phyloP scores from a whole-genome alignment of 2,113 vertebrate genomes.

The Gopherus flavomarginatus region DNA sequence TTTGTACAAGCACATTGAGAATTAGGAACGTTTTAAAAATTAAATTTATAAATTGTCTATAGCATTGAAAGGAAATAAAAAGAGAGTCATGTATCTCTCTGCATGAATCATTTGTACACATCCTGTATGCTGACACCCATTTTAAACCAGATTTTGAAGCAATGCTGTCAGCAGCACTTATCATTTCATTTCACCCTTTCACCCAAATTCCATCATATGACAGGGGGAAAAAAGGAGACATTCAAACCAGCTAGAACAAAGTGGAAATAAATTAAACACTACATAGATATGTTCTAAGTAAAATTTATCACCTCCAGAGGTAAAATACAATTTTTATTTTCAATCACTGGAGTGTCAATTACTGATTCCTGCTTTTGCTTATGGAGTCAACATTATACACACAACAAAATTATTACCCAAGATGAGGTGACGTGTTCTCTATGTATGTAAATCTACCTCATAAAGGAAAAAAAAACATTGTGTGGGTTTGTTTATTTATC shows the following conservation, averaged over 20 bases:
- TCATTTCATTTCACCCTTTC: neutral
- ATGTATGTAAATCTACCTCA: neutral
- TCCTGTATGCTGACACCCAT: neutral
- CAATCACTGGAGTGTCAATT: neutral
- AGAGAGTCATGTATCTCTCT: neutral
- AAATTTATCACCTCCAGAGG: neutral
- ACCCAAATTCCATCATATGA: neutral
- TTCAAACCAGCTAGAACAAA: neutral
- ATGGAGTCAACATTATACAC: neutral
- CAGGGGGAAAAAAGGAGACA: neutral
- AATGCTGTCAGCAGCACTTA: neutral
- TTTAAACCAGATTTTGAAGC: neutral
- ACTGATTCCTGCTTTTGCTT: neutral
- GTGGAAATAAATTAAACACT: neutral
- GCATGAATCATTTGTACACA: fast-evolving
- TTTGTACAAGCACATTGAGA: neutral
- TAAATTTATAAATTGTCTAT: neutral
- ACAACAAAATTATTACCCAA: neutral
- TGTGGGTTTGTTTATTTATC: too few relatives aligned
- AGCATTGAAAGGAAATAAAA: neutral
- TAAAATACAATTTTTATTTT: neutral
- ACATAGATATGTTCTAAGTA: neutral
- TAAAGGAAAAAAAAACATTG: neutral
- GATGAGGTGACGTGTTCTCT: neutral
- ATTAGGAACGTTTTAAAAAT: neutral